A percentile compares a stretch with the other conserved stretches of the same genome.
These are phyloP conservation scores for Oscarella lobularis DNA, from an alignment of 37 sponge, comb jelly and placozoan genomes.

Conservation along the genomic window DNA sequence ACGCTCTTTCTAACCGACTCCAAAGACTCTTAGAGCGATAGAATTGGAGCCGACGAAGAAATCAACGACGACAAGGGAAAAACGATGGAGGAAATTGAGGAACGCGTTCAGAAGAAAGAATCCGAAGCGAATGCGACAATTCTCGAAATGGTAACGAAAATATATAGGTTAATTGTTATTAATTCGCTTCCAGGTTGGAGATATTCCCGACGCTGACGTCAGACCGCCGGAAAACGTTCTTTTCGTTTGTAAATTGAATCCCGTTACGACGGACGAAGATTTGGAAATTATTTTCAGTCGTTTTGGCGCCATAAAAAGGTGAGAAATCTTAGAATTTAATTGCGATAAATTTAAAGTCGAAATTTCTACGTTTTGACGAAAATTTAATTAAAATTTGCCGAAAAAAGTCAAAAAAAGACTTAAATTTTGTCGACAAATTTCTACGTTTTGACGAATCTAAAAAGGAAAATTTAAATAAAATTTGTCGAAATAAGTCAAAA, in stretches of 20 bases:
- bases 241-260: constrained; percentile 96
- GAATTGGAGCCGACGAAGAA: constrained; percentile 84
- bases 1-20: background rate
- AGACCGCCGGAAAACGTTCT: constrained; percentile 95
- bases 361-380: too few relatives aligned
- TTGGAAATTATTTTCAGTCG: constrained; percentile 94
- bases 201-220: constrained; percentile 94
- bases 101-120: constrained; percentile 40
- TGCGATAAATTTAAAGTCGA: too few relatives aligned
- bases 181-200: constrained; percentile 42
- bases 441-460: too few relatives aligned
- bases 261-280: constrained; percentile 88
- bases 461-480: too few relatives aligned
- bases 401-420: too few relatives aligned
- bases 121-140: constrained; percentile 82
- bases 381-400: too few relatives aligned
- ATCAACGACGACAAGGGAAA: constrained; percentile 76
- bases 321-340: too few relatives aligned
- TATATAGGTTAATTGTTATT: constrained; percentile 10
- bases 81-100: constrained; percentile 62
- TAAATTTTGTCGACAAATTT: too few relatives aligned
- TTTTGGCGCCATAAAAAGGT: constrained; percentile 73
- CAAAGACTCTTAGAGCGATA: constrained; percentile 2
- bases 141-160: constrained; percentile 71
- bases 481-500: too few relatives aligned